These are phyloP conservation scores for Alentia gelatinosa DNA, from an alignment of 2,888 invertebrate genomes.

Conservation along the genomic window DNA sequence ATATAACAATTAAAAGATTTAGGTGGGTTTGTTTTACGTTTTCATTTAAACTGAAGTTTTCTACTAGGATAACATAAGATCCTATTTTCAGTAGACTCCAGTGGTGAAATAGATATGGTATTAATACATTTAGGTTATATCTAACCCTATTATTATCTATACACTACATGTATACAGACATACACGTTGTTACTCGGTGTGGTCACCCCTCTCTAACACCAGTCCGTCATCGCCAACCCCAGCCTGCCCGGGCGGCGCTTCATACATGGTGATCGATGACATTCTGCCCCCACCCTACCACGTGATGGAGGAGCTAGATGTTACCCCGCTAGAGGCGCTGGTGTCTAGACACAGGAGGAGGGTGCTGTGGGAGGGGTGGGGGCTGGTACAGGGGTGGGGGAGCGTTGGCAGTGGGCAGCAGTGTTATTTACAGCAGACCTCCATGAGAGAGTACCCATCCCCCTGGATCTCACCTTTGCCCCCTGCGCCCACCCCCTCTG, in stretches of 20 bases:
- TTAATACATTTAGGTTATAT: too few species aligned
- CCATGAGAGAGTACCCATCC: conserved; percentile 3
- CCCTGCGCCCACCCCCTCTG: conserved; percentile 25
- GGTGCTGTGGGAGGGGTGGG: background rate
- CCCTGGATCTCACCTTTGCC: conserved; percentile 41
- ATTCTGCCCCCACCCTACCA: background rate
- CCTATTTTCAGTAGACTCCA: too few species aligned
- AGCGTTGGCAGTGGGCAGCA: background rate
- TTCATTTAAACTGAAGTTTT: too few species aligned
- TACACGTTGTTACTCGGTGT: too few species aligned
- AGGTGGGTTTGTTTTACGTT: too few species aligned
- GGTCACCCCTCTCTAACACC: background rate
- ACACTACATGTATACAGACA: too few species aligned
- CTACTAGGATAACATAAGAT: too few species aligned
- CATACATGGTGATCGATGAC: background rate
- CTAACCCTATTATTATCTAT: too few species aligned
- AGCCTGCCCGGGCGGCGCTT: background rate
- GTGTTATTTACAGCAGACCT: background rate
- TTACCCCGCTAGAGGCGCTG: background rate
- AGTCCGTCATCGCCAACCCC: background rate
- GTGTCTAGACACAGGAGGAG: conserved; percentile 33
- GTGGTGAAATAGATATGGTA: too few species aligned
- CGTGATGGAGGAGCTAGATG: conserved; percentile 10
- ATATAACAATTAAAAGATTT: too few species aligned
- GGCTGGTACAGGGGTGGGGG: background rate